Evolutionary conservation across 2,113 vertebrate genomes (phyloP), one percentile per base, ranked within the genome.

Genomic region (human): DNA sequence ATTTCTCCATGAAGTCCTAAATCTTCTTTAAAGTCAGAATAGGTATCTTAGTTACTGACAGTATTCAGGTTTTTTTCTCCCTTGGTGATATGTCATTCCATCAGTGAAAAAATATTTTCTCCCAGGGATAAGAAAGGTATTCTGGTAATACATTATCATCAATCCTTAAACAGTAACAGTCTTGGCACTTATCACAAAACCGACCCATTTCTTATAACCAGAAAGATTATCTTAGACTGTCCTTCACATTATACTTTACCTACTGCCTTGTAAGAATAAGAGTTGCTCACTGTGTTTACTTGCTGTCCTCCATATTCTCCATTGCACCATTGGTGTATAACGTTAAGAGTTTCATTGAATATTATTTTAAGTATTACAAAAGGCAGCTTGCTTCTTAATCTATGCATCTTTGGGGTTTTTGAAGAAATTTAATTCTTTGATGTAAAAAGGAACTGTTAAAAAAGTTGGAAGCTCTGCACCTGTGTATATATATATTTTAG

Each of bases 341-440:
- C 94, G 96, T 85, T 98, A 94, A 96, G 92, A 97, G 98, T 97
- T 98, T 97, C 96, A 97, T 83, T 98, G 97, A 98, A 96, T 98
- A 98, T 98, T 97, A 35, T 95, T 97, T 90, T 66, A 98, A 98
- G 96, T 98, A 98, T 98, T 98, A 97, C 95, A 98, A 98, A 98
- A 98, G 98, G 98, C 98, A 99, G 98, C 98, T 99, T 98, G 98
- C 97, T 98, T 98, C 98, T 98, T 97, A 98, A 98, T 98, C 99
- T 99, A 99, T 99, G 99, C 99, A 99, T 99, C 97, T 98, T 98
- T 98, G 97, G 97, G 95, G 97, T 95, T 98, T 94, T 97, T 98
- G 96, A 97, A 98, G 98, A 98, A 93, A 98, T 97, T 98, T 98
- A 98, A 98, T 98, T 97, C 98, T 98, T 98, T 98, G 89, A 98